These are phyloP conservation scores for Goniozus legneri DNA, from an alignment of 1,140 invertebrate species.

Conservation along the genomic window DNA sequence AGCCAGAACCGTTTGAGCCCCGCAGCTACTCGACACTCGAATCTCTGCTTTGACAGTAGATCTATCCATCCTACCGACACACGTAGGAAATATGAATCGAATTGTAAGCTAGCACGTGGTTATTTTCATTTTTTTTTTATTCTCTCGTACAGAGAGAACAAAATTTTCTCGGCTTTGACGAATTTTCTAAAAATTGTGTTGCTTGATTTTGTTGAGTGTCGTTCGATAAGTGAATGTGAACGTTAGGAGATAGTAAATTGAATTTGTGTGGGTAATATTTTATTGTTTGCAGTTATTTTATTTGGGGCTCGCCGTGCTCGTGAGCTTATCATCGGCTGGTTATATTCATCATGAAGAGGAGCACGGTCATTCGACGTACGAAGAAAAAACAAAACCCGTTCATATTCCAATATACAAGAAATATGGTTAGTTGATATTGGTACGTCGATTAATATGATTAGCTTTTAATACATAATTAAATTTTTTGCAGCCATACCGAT, in stretches of 20 bases:
- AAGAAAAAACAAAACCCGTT: slow-evolving; percentile 59
- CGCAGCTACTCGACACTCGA: slow-evolving; percentile 27
- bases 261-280: too few species aligned
- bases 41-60: slow-evolving; percentile 23
- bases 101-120: slow-evolving; percentile 38
- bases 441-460: not conserved
- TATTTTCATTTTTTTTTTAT: too few species aligned
- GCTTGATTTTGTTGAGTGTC: too few species aligned
- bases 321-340: slow-evolving; percentile 22
- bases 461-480: slow-evolving; percentile 1
- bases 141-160: too few species aligned
- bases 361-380: slow-evolving; percentile 36
- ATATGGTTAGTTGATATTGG: slow-evolving; percentile 46
- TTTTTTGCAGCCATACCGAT: slow-evolving; percentile 63
- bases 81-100: slow-evolving; percentile 37
- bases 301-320: slow-evolving; percentile 20
- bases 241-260: too few species aligned
- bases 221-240: too few species aligned
- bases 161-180: too few species aligned
- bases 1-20: slow-evolving; percentile 23
- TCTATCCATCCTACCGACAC: slow-evolving; percentile 8
- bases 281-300: slow-evolving; percentile 31
- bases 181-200: too few species aligned
- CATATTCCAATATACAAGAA: slow-evolving; percentile 72
- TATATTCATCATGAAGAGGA: slow-evolving; percentile 30